Percentiles rank a stretch among this genome's conserved stretches.
phyloP scores from a whole-genome alignment of 2,797 vertebrate genomes.

The Adelosebastes latens region DNA sequence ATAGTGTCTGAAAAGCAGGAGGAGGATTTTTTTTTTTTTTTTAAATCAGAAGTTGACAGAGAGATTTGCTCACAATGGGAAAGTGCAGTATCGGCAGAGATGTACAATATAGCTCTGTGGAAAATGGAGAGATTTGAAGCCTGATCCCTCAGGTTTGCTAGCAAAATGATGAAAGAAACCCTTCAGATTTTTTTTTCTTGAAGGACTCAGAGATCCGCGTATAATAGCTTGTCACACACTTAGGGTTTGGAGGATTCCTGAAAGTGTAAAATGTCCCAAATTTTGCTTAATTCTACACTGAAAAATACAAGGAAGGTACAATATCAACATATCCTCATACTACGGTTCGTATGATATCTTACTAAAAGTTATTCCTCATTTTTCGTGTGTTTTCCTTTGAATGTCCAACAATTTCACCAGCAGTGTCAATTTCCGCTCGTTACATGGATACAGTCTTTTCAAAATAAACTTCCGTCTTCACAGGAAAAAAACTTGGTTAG shows the following conservation, averaged over 20 bases:
- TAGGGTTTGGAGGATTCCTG: not conserved
- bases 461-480: not conserved
- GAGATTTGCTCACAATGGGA: not conserved
- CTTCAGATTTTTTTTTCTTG: not conserved
- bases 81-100: not conserved
- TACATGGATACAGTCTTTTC: not conserved
- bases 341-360: no score
- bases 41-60: not conserved
- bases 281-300: not conserved
- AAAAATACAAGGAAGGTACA: not conserved
- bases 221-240: not conserved
- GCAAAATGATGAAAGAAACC: not conserved
- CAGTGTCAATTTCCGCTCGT: not conserved
- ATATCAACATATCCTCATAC: no score
- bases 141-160: conserved; percentile 5
- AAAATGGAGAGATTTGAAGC: conserved; percentile 8
- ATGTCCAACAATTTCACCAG: not conserved
- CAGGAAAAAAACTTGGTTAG: not conserved
- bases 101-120: not conserved
- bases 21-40: not conserved
- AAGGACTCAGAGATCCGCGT: not conserved
- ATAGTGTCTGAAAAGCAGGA: not conserved
- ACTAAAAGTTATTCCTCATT: not conserved
- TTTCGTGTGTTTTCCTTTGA: no score
- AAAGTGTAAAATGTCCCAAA: not conserved